These are phyloP conservation scores for Pseudocheirus occidentalis DNA, from an alignment of 2,797 vertebrate species.

Conservation along the genomic window DNA sequence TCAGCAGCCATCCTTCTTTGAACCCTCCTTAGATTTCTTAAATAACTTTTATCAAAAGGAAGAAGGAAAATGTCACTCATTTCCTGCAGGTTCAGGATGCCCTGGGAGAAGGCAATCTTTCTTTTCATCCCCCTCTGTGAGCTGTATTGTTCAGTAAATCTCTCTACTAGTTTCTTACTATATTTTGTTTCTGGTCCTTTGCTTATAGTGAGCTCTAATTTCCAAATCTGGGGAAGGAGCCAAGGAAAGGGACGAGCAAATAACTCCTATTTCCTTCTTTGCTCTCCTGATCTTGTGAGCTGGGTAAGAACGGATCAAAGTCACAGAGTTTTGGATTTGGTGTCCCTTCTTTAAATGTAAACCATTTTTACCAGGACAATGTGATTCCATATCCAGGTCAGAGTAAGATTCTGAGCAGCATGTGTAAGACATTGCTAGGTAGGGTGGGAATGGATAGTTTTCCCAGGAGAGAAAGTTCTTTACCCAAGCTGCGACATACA, in stretches of 20 bases:
- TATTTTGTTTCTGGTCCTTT: neutral
- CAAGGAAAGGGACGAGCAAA: neutral
- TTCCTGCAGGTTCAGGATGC: neutral
- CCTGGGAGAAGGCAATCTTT: neutral
- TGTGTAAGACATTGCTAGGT: neutral
- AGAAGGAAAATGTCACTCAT: neutral
- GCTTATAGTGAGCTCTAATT: neutral
- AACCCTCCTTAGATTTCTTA: neutral
- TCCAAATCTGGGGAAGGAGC: neutral
- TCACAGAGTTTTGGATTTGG: too few relatives aligned
- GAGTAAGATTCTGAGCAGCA: neutral
- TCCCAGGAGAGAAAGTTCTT: neutral
- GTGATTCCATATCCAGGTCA: accelerated
- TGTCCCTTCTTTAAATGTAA: neutral
- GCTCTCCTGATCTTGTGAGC: neutral
- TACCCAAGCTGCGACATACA: neutral
- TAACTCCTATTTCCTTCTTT: neutral
- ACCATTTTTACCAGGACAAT: neutral
- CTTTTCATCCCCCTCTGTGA: neutral
- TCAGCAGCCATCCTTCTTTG: neutral
- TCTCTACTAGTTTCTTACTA: neutral
- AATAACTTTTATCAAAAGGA: neutral
- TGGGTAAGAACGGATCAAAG: neutral
- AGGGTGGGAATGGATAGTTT: neutral
- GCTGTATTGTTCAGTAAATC: neutral